Base-by-base conservation (phyloP, 2,797 vertebrate species). In the Pseudomugil gertrudae region DNA sequence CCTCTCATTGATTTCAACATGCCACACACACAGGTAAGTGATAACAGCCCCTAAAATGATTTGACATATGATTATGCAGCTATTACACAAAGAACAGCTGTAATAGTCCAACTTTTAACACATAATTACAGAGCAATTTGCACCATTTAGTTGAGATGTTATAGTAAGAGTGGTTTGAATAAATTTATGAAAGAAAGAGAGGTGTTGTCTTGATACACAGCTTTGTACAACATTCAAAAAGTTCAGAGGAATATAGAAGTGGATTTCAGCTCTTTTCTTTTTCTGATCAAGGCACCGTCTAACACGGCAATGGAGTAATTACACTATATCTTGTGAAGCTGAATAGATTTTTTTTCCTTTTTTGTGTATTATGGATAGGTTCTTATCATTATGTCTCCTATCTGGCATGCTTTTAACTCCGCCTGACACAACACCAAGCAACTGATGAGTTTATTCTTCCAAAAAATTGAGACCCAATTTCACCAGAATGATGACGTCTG, bases 11-110 rank as follows among this genome's bases (percentile, higher is more conserved):
- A 84, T 85, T 90, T 87, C 76, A 78, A 72, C 76, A 84, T 79
- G 83, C 84, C 84, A 84, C 87, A 86, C 85, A 86, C 85, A 91
- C 69, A 92, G 84, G 87, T 92, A 87, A 73, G 74, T 78, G 80
- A 90, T 91, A 92, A 87, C 76, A 85, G 69, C 80, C 84, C 72
- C 78, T 69, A 27, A 65, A 64, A 79, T 82, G 86, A 26, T 93
- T 93, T 93, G 93, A 73, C 92, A 93, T 93, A 69, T 82, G 79
- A 93, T 93, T 92, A 92, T 91, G 85, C 89, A 83, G 90, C 88
- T 88, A 86, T 88, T 91, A 88, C 85, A 72, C 79, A 81, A 67
- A 74, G 79, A 76, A 77, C 66, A 54, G 80, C 79, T 81, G 73
- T 90, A 90, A 92, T 92, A 89, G 90, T 90, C 74, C 72, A 88